Conservation (phyloP, 2,113 vertebrate genomes). For the Cyprinus carpio region DNA sequence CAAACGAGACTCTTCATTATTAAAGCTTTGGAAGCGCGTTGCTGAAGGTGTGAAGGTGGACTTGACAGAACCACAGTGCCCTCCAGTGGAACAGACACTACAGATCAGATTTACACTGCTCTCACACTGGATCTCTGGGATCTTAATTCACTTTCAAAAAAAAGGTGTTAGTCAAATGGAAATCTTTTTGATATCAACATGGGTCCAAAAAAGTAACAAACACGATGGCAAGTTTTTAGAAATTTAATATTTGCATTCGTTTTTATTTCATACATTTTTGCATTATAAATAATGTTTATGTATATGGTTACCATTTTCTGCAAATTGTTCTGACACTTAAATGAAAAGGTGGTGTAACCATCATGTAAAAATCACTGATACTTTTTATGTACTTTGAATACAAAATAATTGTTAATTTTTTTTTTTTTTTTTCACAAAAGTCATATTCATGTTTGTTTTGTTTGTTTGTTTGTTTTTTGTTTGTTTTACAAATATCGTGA, state of each 20-base stretch:
- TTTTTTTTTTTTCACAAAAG: not conserved
- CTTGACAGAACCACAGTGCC: slow-evolving; percentile 71
- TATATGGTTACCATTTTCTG: not conserved
- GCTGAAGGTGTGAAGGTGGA: not conserved
- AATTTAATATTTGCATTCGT: not conserved
- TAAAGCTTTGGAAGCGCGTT: slow-evolving; percentile 63
- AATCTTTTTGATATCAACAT: not conserved
- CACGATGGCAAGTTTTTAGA: not conserved
- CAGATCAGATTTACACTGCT: not conserved
- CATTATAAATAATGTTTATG: not conserved
- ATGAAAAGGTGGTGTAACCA: not conserved
- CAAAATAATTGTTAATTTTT: not conserved
- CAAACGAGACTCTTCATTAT: slow-evolving; percentile 59
- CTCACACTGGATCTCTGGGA: not conserved
- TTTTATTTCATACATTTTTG: not conserved
- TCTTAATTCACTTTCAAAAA: not conserved
- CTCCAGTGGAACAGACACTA: slow-evolving; percentile 62
- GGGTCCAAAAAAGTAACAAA: not conserved
- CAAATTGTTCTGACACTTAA: not conserved
- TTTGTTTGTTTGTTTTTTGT: not conserved
- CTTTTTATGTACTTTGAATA: not conserved
- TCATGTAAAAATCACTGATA: not conserved
- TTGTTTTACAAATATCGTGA: not conserved
- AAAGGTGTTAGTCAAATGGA: not conserved
- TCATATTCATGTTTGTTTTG: not conserved